Conservation (phyloP, 2,888 invertebrate genomes). For the Tetanocera ferruginea region DNA sequence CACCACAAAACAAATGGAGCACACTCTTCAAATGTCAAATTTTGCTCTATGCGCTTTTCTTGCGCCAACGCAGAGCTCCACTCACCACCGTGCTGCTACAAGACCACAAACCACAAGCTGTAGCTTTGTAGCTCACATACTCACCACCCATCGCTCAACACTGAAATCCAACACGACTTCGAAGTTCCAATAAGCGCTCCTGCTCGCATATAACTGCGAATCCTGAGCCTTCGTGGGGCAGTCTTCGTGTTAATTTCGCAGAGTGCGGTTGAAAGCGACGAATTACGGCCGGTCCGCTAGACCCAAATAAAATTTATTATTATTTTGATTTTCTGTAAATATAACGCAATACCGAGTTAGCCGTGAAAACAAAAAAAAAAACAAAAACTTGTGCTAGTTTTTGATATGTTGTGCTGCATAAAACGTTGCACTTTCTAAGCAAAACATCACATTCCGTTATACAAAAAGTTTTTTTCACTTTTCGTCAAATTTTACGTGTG, state of each 20-base stretch:
- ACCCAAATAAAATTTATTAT: neutral
- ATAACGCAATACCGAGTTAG: neutral
- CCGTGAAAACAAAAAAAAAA: neutral
- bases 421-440: neutral
- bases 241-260: constrained; percentile 33
- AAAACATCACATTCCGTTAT: neutral
- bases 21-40: constrained; percentile 13
- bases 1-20: neutral
- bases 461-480: neutral
- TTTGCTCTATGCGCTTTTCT: neutral
- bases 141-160: neutral
- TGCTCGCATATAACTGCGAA: constrained; percentile 29
- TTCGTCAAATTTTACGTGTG: neutral
- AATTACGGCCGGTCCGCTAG: neutral
- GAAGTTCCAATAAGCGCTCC: neutral
- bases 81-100: neutral
- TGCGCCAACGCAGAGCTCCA: neutral
- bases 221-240: constrained; percentile 17
- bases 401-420: neutral
- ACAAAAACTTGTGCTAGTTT: neutral
- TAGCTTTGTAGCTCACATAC: neutral
- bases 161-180: neutral
- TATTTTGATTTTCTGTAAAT: neutral
- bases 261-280: constrained; percentile 9
- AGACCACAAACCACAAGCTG: neutral